Conservation (phyloP, 1,140 invertebrate species). For the Nasonia vitripennis region DNA sequence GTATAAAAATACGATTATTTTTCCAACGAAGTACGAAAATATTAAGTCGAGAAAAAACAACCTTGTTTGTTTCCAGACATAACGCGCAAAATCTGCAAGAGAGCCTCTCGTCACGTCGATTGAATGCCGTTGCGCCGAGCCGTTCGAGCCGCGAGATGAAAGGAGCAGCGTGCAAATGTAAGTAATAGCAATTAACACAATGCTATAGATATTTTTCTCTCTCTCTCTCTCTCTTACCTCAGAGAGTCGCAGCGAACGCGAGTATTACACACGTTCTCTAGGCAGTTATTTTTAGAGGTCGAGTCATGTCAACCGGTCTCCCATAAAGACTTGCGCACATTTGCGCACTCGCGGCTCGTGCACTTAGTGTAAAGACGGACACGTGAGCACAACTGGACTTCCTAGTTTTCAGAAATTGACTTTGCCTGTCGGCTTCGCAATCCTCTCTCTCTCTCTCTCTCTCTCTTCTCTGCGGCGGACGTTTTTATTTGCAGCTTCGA, state of each 20-base stretch:
- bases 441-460: conserved; percentile 4
- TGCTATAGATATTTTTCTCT: conserved; percentile 65
- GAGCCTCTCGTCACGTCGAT: background rate
- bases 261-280: conserved; percentile 58
- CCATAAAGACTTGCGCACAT: conserved; percentile 61
- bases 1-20: no score
- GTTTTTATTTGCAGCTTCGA: conserved; percentile 33
- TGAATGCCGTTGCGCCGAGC: conserved; percentile 5
- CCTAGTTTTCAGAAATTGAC: conserved; percentile 64
- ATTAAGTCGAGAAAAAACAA: no score
- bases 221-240: background rate
- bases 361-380: conserved; percentile 48
- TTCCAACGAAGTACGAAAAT: no score
- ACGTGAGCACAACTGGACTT: conserved; percentile 57
- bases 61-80: background rate
- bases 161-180: conserved; percentile 53
- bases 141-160: background rate
- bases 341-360: conserved; percentile 31
- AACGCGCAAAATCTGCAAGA: background rate
- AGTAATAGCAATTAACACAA: conserved; percentile 70
- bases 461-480: background rate
- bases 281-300: conserved; percentile 71
- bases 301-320: conserved; percentile 68
- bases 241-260: conserved; percentile 21
- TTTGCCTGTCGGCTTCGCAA: conserved; percentile 33